Evolutionary conservation across 2,888 invertebrate genomes (phyloP).

Genomic region (Pachycephus smyrnensis): DNA sequence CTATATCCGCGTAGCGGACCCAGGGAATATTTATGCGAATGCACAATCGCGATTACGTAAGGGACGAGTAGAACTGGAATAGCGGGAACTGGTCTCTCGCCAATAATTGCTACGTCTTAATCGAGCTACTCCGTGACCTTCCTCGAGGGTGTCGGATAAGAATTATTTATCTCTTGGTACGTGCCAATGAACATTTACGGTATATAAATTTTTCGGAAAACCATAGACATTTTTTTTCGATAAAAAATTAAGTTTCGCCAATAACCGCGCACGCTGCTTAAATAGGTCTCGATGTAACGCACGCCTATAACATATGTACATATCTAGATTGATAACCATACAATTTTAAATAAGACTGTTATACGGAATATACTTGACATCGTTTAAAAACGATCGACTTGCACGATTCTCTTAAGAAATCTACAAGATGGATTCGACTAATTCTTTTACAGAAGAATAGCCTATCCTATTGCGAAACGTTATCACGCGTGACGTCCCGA

Average conservation of each 20-base stretch:
- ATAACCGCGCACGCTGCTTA: constrained; percentile 6
- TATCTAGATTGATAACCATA: no score
- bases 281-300: constrained; percentile 4
- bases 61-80: constrained; percentile 55
- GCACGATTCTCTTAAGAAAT: background rate
- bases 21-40: constrained; percentile 48
- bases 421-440: background rate
- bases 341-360: no score
- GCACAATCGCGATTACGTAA: constrained; percentile 54
- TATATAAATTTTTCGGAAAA: background rate
- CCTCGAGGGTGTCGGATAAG: constrained; percentile 21
- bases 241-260: constrained; percentile 4
- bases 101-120: constrained; percentile 55
- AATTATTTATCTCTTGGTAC: background rate
- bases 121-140: constrained; percentile 38
- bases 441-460: background rate
- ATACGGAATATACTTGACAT: no score
- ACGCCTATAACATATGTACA: background rate
- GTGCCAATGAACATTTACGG: background rate
- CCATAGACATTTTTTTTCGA: background rate
- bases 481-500: no score
- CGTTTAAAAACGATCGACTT: background rate
- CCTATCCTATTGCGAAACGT: background rate
- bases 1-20: constrained; percentile 45
- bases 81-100: constrained; percentile 59